These are phyloP conservation scores for Sitta europaea DNA, from an alignment of 2,113 vertebrate species.

Conservation along the genomic window DNA sequence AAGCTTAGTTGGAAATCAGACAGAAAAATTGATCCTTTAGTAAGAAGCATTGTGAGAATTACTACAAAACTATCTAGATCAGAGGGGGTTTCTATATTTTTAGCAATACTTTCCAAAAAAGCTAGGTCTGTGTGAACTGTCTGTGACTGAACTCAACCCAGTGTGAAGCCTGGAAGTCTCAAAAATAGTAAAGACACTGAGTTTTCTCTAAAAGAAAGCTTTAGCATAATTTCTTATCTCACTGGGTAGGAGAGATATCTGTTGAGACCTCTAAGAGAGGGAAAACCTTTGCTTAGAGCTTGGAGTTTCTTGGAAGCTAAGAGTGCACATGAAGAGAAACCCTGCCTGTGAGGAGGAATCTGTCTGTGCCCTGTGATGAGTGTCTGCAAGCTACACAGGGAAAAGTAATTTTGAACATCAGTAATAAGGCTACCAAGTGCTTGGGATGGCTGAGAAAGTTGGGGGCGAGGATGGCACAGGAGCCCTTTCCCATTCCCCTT, in stretches of 20 bases:
- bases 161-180: background rate
- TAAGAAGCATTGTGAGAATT: background rate
- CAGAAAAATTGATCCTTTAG: background rate
- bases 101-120: background rate
- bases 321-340: background rate
- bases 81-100: background rate
- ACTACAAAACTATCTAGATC: background rate
- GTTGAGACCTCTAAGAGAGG: background rate
- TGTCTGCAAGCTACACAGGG: background rate
- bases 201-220: background rate
- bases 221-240: background rate
- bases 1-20: background rate
- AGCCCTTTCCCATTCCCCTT: background rate
- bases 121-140: background rate
- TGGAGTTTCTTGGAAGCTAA: background rate
- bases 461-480: background rate
- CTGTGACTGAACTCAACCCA: background rate
- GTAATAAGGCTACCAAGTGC: background rate
- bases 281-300: background rate
- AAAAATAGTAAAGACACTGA: background rate
- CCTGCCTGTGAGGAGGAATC: background rate
- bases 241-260: background rate
- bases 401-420: background rate
- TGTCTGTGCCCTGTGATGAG: background rate
- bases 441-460: background rate